Evolutionary conservation across 2,888 invertebrate species (phyloP), one percentile per base, ranked within the genome.

Genomic region (Scaptomyza cyrtandrae): DNA sequence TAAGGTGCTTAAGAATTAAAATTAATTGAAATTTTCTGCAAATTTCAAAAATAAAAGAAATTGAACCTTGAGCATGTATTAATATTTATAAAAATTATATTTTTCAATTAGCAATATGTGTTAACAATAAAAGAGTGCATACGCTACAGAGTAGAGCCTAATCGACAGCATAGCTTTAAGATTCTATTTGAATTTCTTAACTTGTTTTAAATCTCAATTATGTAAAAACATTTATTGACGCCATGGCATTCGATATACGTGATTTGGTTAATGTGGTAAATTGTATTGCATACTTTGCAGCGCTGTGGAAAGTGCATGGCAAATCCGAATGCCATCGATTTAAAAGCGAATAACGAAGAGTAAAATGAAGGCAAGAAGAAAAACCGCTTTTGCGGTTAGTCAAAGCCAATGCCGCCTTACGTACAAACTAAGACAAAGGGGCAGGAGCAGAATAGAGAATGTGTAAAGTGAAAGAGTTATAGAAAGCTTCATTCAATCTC

Each of bases 211-310:
- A 29, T 29, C 7, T 7, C 29, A 29, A 29, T 0, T 29, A 5
- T 29, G 29, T 29, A 5, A 1, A 29, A 6, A 29, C 7, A 33
- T 9, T 33, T 6, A 33, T 10, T 33, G 33, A 33, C 10, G 6
- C 13, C 43, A 44, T 11, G 2, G 50, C 39, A 43, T 43, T 10
- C 11, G 19, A 44, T 43, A 6, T 9, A 19, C 19, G 19, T n/a
- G n/a, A 37, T 24, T 55, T 33, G 54, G 0, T 31, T 6, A 3
- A 11, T 33, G 6, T 35, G 29, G 14, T 24, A 35, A 48, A 16
- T n/a, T n/a, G 19, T 11, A 35, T 57, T 44, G 56, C 65, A 64
- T 63, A 53, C 64, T 29, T 53, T 57, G 33, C 13, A 35, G 65
- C 35, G 55, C 16, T 5, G 6, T 7, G 16, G 41, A 39, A 14